These are phyloP conservation scores for Zoanthus sansibaricus DNA, from an alignment of 92 coral and sea anemone genomes.

Conservation along the genomic window DNA sequence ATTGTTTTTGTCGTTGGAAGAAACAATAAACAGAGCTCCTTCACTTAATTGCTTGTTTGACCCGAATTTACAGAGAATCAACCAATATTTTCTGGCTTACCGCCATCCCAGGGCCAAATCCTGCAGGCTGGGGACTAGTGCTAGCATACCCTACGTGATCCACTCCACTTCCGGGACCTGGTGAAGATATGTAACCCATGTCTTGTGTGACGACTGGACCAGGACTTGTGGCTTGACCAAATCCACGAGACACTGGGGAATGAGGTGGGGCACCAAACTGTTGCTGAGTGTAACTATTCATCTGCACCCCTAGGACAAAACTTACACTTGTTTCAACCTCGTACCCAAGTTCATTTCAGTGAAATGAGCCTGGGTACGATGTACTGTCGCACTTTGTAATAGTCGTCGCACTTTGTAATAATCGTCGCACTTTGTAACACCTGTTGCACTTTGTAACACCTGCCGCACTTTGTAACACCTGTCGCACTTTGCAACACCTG, in stretches of 20 bases:
- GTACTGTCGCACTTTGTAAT: too few species aligned
- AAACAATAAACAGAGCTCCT: too few species aligned
- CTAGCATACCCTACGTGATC: conserved; percentile 90
- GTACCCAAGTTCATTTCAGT: too few species aligned
- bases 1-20: too few species aligned
- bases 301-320: conserved; percentile 67
- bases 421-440: too few species aligned
- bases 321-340: not conserved
- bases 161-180: conserved; percentile 86
- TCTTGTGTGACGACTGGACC: conserved; percentile 93
- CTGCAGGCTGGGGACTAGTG: conserved; percentile 96
- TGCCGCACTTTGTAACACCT: too few species aligned
- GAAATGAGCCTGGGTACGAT: too few species aligned
- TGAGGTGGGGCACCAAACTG: conserved; percentile 91
- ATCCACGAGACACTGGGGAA: conserved; percentile 93
- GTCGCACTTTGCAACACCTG: too few species aligned
- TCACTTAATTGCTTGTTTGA: too few species aligned
- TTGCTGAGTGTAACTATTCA: conserved; percentile 86
- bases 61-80: not conserved
- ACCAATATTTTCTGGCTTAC: conserved; percentile 59
- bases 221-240: conserved; percentile 90
- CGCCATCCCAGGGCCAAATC: conserved; percentile 92
- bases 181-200: conserved; percentile 79
- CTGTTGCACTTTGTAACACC: too few species aligned
- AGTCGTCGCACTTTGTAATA: too few species aligned